Evolutionary conservation across 2,797 vertebrate genomes (phyloP).

Genomic region (Syngnathus acus): DNA sequence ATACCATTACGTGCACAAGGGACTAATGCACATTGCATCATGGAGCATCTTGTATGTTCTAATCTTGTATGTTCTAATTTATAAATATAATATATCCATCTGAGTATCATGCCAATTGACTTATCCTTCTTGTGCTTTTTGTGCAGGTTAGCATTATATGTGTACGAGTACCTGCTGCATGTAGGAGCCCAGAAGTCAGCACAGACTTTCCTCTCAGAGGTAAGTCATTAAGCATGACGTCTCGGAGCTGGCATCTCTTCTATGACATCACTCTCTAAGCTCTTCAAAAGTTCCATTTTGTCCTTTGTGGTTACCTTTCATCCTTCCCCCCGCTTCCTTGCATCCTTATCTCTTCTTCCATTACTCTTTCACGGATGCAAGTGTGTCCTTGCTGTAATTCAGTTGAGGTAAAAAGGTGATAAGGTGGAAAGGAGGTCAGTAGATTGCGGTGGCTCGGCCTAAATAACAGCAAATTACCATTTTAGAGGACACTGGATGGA

Average conservation of each 20-base stretch:
- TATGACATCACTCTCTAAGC: constrained; percentile 30
- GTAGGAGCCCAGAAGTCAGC: constrained; percentile 98
- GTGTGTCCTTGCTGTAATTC: constrained; percentile 29
- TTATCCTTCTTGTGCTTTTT: constrained; percentile 19
- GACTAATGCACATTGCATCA: neutral
- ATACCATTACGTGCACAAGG: neutral
- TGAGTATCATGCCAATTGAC: constrained; percentile 11
- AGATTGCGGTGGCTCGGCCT: constrained; percentile 37
- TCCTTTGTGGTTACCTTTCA: constrained; percentile 7
- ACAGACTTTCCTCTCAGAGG: constrained; percentile 98
- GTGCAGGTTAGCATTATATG: constrained; percentile 92
- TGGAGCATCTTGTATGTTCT: neutral
- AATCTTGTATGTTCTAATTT: neutral
- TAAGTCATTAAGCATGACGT: constrained; percentile 58
- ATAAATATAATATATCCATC: neutral
- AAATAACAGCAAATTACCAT: constrained; percentile 57
- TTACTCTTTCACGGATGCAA: constrained; percentile 4
- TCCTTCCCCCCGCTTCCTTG: constrained; percentile 1
- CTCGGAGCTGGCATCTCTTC: constrained; percentile 26
- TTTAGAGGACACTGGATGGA: constrained; percentile 40
- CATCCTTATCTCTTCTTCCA: constrained; percentile 6
- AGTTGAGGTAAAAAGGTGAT: constrained; percentile 48
- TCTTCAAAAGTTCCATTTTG: constrained; percentile 8
- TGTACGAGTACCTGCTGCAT: constrained; percentile 98
- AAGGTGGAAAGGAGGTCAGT: constrained; percentile 49